phyloP scores from a whole-genome alignment of 2,113 vertebrate genomes.

The Hydropotes inermis region DNA sequence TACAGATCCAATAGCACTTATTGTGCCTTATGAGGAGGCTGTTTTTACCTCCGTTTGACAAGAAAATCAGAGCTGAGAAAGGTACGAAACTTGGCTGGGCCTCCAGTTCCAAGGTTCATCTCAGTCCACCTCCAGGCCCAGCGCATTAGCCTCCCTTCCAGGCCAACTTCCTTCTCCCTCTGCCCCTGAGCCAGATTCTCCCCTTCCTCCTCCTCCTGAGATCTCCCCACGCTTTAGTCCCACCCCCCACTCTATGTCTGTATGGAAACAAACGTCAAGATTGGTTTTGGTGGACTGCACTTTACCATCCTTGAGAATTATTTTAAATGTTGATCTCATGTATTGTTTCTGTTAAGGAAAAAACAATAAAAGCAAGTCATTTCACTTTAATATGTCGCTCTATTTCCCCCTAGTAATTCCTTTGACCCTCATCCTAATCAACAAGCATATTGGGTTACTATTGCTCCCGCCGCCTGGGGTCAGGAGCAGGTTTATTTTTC shows the following conservation, averaged over 20 bases:
- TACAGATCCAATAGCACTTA: not conserved
- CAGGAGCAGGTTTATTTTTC: conserved; percentile 31
- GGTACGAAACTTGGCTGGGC: not conserved
- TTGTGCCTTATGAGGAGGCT: not conserved
- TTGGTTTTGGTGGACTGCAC: not conserved
- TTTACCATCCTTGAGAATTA: not conserved
- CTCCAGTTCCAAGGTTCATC: not conserved
- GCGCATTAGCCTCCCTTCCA: not conserved
- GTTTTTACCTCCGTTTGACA: not conserved
- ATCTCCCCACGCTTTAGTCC: not conserved
- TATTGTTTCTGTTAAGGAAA: conserved; percentile 37
- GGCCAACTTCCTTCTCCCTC: not conserved
- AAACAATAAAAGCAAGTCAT: conserved; percentile 26
- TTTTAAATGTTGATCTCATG: not conserved
- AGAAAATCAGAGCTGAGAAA: not conserved
- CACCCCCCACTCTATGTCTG: not conserved
- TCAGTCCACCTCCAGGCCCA: not conserved
- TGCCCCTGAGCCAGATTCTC: not conserved
- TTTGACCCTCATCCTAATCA: not conserved
- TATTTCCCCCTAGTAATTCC: not conserved
- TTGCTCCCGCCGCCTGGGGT: not conserved
- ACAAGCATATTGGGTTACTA: not conserved
- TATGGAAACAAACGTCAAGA: not conserved
- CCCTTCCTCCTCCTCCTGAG: not conserved
- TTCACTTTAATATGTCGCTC: not conserved